Conservation (phyloP, 2,888 invertebrate genomes). For the Mimas tiliae region DNA sequence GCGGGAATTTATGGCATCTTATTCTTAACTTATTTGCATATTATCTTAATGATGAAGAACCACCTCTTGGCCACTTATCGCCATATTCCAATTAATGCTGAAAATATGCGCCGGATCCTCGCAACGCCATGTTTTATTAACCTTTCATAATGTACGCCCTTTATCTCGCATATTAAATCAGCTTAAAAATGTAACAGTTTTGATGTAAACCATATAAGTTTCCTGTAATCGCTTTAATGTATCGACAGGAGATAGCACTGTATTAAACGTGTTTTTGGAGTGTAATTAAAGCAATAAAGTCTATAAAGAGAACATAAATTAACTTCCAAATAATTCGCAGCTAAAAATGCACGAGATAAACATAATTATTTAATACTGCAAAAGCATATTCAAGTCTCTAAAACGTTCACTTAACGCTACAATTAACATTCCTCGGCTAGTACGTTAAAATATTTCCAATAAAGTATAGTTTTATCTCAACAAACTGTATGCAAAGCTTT, state of each 20-base stretch:
- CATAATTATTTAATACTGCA: conserved; percentile 12
- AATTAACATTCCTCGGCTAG: conserved; percentile 40
- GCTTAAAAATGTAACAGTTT: conserved; percentile 63
- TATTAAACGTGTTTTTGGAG: conserved; percentile 2
- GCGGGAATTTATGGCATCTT: conserved; percentile 61
- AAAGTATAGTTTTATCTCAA: conserved; percentile 65
- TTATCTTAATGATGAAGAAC: conserved; percentile 77
- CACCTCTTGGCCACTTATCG: conserved; percentile 66
- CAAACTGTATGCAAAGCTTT: conserved; percentile 67
- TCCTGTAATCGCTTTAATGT: conserved; percentile 46
- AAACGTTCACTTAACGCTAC: conserved; percentile 41
- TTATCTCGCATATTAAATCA: conserved; percentile 66
- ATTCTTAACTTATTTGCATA: conserved; percentile 67
- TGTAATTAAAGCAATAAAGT: conserved; percentile 20
- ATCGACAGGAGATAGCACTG: conserved; percentile 33
- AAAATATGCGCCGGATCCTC: conserved; percentile 64
- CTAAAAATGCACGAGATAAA: conserved; percentile 23
- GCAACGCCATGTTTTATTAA: conserved; percentile 68
- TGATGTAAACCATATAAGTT: conserved; percentile 52
- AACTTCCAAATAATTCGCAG: conserved; percentile 1
- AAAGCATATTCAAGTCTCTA: conserved; percentile 22
- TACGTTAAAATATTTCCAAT: conserved; percentile 56
- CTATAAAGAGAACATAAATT: neutral
- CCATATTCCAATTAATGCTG: conserved; percentile 77
- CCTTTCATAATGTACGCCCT: conserved; percentile 68